These are phyloP conservation scores for Bombus polaris DNA, from an alignment of 1,140 invertebrate species.

Conservation along the genomic window DNA sequence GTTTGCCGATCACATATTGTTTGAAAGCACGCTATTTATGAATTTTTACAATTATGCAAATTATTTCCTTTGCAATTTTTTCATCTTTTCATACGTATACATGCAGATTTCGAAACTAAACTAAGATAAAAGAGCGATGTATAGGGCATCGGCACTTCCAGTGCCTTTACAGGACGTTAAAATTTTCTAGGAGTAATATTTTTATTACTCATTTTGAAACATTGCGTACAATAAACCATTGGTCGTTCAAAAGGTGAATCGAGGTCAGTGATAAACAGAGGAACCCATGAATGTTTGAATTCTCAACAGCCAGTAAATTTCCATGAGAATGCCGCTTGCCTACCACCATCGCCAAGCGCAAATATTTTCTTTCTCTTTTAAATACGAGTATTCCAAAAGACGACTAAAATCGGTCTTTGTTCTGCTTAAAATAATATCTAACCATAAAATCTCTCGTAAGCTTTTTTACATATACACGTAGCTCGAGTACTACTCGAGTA, in stretches of 20 bases:
- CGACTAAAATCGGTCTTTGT: not conserved
- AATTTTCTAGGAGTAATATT: not conserved
- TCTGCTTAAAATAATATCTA: not conserved
- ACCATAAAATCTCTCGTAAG: not conserved
- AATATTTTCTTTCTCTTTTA: not conserved
- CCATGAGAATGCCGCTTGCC: constrained; percentile 12
- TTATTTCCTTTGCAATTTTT: not conserved
- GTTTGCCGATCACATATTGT: not conserved
- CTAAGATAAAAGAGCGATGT: too few relatives aligned
- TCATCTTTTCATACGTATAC: not conserved
- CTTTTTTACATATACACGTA: not conserved
- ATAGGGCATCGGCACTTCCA: too few relatives aligned
- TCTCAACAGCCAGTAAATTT: constrained; percentile 6
- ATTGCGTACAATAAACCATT: not conserved
- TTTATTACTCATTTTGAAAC: constrained; percentile 7
- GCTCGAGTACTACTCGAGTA: not conserved
- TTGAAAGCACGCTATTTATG: not conserved
- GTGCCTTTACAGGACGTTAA: not conserved
- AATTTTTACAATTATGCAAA: not conserved
- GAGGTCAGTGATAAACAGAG: not conserved
- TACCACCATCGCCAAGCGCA: not conserved
- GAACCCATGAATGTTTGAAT: constrained; percentile 18
- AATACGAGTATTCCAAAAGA: not conserved
- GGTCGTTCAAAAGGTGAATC: not conserved
- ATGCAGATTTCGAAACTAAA: not conserved